Conservation (phyloP, 1,140 invertebrate genomes). For the Rhyacophila brunnea region DNA sequence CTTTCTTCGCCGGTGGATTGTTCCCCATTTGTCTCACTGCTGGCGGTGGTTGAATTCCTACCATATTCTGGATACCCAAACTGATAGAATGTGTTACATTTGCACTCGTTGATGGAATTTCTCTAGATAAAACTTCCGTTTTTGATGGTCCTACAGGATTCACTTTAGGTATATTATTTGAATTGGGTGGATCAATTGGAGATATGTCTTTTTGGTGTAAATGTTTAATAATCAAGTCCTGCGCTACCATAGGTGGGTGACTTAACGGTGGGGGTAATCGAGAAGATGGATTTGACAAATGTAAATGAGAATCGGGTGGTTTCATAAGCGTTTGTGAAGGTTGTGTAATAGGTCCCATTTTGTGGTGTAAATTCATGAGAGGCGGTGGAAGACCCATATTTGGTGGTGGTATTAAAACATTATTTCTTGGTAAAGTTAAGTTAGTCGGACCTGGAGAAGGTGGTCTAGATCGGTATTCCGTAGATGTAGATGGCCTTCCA, state of each 20-base stretch:
- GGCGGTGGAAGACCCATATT: conserved; percentile 42
- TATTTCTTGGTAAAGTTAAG: conserved; percentile 47
- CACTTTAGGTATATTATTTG: conserved; percentile 4
- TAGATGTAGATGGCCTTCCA: conserved; percentile 44
- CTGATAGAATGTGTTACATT: conserved; percentile 33
- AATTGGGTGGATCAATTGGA: background rate
- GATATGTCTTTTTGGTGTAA: conserved; percentile 41
- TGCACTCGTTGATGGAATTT: conserved; percentile 21
- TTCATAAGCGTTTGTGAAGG: conserved; percentile 51
- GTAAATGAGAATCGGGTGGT: conserved; percentile 35
- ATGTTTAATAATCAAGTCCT: conserved; percentile 54
- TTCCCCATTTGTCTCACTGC: conserved; percentile 51
- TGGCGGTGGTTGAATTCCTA: conserved; percentile 51
- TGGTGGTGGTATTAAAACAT: conserved; percentile 38
- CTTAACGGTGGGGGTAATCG: conserved; percentile 42
- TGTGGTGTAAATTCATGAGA: conserved; percentile 48
- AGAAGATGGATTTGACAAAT: conserved; percentile 17
- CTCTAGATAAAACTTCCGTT: conserved; percentile 6
- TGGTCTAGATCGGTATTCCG: conserved; percentile 46
- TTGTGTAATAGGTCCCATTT: conserved; percentile 50
- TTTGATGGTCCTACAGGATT: background rate
- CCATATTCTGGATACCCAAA: conserved; percentile 51
- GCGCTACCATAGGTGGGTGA: conserved; percentile 46
- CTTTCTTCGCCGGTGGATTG: conserved; percentile 57
- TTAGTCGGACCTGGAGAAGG: conserved; percentile 55